Conservation (phyloP, 2,113 vertebrate genomes). For the Nyctibius bracteatus region DNA sequence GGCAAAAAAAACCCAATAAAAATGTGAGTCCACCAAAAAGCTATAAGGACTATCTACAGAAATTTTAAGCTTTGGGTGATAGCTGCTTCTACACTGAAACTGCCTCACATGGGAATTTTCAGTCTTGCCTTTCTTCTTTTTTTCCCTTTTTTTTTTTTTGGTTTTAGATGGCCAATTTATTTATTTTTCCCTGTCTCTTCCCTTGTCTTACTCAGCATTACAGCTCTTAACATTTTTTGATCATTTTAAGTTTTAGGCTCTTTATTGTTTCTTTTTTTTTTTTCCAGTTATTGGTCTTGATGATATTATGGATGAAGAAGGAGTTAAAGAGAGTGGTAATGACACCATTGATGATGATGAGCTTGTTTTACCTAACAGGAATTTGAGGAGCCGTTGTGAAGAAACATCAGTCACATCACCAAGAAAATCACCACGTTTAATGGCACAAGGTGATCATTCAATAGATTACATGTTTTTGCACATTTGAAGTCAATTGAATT, state of each 20-base stretch:
- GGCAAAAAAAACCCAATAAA: slow-evolving; percentile 11
- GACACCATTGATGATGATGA: slow-evolving; percentile 79
- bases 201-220: neutral
- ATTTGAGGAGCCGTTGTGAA: slow-evolving; percentile 73
- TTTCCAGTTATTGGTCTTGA: slow-evolving; percentile 80
- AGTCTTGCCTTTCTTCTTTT: neutral
- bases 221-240: neutral
- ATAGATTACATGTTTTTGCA: neutral
- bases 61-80: slow-evolving; percentile 30
- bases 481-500: neutral
- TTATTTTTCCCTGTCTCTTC: neutral
- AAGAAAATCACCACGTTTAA: slow-evolving; percentile 82
- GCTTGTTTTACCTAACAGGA: slow-evolving; percentile 73
- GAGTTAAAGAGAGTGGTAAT: slow-evolving; percentile 78
- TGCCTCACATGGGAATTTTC: slow-evolving; percentile 13
- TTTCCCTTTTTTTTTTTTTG: neutral
- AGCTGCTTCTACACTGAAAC: slow-evolving; percentile 8
- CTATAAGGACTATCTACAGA: slow-evolving; percentile 9
- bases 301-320: slow-evolving; percentile 82
- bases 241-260: slow-evolving; percentile 40
- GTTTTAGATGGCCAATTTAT: neutral
- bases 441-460: slow-evolving; percentile 77
- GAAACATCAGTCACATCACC: slow-evolving; percentile 73
- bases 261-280: slow-evolving; percentile 39
- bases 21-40: slow-evolving; percentile 41